Evolutionary conservation across 2,888 invertebrate genomes (phyloP), one percentile per base, ranked within the genome.

Genomic region (Marronus borbonicus): DNA sequence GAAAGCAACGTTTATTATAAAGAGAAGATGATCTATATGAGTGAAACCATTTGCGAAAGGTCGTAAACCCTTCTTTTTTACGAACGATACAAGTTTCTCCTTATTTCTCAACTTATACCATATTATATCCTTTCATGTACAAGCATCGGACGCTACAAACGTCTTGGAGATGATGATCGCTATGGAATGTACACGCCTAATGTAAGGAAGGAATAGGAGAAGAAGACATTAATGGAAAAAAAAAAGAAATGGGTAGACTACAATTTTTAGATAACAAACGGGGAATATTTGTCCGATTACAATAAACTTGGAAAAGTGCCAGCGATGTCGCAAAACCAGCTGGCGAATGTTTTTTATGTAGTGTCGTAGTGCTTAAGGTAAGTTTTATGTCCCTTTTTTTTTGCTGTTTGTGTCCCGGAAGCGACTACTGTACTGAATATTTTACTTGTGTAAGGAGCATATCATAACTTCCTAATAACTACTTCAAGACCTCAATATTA

Each of bases 151-250:
- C 44, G 44, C 12, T 44, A 44, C 7, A 58, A 58, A 55, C 55
- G n/a, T n/a, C 20, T 17, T 17, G 20, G 55, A 55, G 4, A 2
- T 17, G 44, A 44, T 52, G 12, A 52, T 17, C 1, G 52, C 55
- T 17, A 55, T 58, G 24, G 24, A 20, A 58, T 58, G 20, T 20
- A 58, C 5, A 58, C 5, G 55, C 8, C 8, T 20, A n/a, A 55
- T 3, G n/a, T 17, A 5, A 17, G 20, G 44, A 44, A 8, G 44
- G 2, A 44, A 1, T 44, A 44, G 8, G 55, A 20, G 20, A 58
- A 58, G 5, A 58, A 58, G 24, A 58, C 55, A 58, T 58, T 17
- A 52, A 52, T 17, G 14, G 52, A 17, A 52, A 58, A 58, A 58
- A 58, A 20, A 17, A 20, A 1, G 10, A 58, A 10, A 5, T 52